Percentiles rank a stretch among this genome's conserved stretches.
Conservation (phyloP, 1,140 invertebrate genomes). For the Drosophila nigrodunni region DNA sequence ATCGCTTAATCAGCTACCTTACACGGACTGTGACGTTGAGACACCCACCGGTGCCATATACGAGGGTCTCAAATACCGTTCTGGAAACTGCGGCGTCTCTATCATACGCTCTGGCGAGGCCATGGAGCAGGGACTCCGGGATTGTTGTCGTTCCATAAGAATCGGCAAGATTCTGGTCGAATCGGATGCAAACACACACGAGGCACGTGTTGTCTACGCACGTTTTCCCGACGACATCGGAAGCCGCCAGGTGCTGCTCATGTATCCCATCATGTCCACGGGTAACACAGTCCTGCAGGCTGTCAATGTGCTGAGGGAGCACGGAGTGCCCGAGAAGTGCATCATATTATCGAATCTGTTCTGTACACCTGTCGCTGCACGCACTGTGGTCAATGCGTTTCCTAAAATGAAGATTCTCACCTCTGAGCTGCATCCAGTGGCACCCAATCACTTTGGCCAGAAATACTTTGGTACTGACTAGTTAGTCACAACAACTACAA, state of each 20-base stretch:
- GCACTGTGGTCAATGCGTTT: slow-evolving; percentile 93
- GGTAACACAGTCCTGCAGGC: slow-evolving; percentile 96
- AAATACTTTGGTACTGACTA: slow-evolving; percentile 99
- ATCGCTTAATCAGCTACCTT: slow-evolving; percentile 98
- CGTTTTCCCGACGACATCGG: slow-evolving; percentile 98
- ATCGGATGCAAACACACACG: slow-evolving; percentile 97
- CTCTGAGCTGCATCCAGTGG: slow-evolving; percentile 97
- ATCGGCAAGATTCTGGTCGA: slow-evolving; percentile 99
- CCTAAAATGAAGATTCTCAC: slow-evolving; percentile 97
- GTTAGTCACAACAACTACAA: slow-evolving; percentile 17
- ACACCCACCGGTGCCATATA: slow-evolving; percentile 97
- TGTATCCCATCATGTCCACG: slow-evolving; percentile 99
- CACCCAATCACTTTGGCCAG: slow-evolving; percentile 98
- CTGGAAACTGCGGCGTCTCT: slow-evolving; percentile 99
- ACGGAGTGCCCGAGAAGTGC: slow-evolving; percentile 96
- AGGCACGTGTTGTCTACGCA: slow-evolving; percentile 98
- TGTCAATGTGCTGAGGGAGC: slow-evolving; percentile 96
- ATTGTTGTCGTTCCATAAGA: slow-evolving; percentile 98
- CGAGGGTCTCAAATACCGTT: slow-evolving; percentile 95
- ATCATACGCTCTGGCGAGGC: slow-evolving; percentile 98
- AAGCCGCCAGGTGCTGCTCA: slow-evolving; percentile 95
- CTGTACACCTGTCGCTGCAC: slow-evolving; percentile 96
- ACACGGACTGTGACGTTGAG: slow-evolving; percentile 93
- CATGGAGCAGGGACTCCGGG: slow-evolving; percentile 98
- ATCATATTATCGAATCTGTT: slow-evolving; percentile 98